These are phyloP conservation scores for Coleophora flavipennella DNA, from an alignment of 2,888 invertebrate genomes.

Conservation along the genomic window DNA sequence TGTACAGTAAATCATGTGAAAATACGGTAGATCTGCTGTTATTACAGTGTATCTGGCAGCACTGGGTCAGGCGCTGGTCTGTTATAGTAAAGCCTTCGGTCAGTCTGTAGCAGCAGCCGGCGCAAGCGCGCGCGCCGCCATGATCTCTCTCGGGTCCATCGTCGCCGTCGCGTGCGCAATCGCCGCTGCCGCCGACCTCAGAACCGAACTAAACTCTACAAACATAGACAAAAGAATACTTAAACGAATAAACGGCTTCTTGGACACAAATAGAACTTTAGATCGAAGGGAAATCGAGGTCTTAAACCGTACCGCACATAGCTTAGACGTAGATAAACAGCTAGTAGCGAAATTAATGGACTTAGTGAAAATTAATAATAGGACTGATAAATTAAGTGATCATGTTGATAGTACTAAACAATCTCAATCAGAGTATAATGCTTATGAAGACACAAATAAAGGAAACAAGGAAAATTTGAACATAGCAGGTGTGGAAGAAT, in stretches of 20 bases:
- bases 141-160: slow-evolving; percentile 36
- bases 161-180: slow-evolving; percentile 45
- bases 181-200: slow-evolving; percentile 26
- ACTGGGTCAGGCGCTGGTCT: slow-evolving; percentile 5
- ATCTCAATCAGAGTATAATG: slow-evolving; percentile 2
- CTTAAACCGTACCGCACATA: slow-evolving; percentile 38
- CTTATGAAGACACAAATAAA: slow-evolving; percentile 20
- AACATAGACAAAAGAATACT: slow-evolving; percentile 34
- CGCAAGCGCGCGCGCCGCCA: slow-evolving; percentile 56
- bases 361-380: slow-evolving; percentile 24
- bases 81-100: slow-evolving; percentile 15
- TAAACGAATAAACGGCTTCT: slow-evolving; percentile 27
- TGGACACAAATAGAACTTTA: slow-evolving; percentile 37
- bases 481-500: slow-evolving; percentile 46
- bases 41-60: too few species aligned
- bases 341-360: slow-evolving; percentile 37
- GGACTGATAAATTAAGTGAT: neutral
- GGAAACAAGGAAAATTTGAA: slow-evolving; percentile 23
- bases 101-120: slow-evolving; percentile 42
- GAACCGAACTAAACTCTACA: slow-evolving; percentile 27
- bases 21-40: too few species aligned
- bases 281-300: slow-evolving; percentile 31
- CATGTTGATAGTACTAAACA: slow-evolving; percentile 3
- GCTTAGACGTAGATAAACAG: slow-evolving; percentile 37
- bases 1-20: too few species aligned